Evolutionary conservation across 2,888 invertebrate genomes (phyloP).

Genomic region (Caenorhabditis doughertyi): DNA sequence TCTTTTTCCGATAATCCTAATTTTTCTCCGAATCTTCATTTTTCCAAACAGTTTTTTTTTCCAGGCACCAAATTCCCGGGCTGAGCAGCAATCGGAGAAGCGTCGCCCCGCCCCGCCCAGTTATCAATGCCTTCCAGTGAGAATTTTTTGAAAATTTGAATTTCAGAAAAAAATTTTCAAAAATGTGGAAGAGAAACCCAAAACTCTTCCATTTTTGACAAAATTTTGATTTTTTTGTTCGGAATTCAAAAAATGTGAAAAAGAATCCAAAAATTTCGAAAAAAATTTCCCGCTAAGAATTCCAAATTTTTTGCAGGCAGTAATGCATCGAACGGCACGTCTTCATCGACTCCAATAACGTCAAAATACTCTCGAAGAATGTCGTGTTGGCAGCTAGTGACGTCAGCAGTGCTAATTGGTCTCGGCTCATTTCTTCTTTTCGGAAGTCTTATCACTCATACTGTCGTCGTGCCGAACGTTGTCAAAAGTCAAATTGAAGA

Average conservation of each 20-base stretch:
- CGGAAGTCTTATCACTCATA: conserved; percentile 63
- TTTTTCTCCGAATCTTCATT: neutral
- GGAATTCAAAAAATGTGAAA: too few species aligned
- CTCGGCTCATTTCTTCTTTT: conserved; percentile 56
- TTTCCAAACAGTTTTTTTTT: neutral
- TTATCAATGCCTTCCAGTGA: conserved; percentile 54
- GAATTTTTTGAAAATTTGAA: too few species aligned
- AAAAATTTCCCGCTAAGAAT: neutral
- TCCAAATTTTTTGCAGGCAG: conserved; percentile 13
- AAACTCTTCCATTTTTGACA: too few species aligned
- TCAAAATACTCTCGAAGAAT: conserved; percentile 41
- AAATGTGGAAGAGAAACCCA: too few species aligned
- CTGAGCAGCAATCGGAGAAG: conserved; percentile 17
- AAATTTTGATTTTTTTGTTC: neutral
- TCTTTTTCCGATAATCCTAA: neutral
- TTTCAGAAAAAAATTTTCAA: neutral
- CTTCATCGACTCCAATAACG: conserved; percentile 49
- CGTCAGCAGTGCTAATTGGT: conserved; percentile 40
- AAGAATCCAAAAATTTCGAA: neutral
- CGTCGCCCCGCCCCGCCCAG: neutral
- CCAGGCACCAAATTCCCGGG: neutral
- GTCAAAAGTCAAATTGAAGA: conserved; percentile 60
- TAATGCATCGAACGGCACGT: conserved; percentile 60
- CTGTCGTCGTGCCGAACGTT: conserved; percentile 66
- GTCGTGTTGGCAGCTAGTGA: conserved; percentile 44